Percentiles rank a stretch among this genome's conserved stretches.
Conservation (phyloP, 2,113 vertebrate species). For the Lucifuga dentata region DNA sequence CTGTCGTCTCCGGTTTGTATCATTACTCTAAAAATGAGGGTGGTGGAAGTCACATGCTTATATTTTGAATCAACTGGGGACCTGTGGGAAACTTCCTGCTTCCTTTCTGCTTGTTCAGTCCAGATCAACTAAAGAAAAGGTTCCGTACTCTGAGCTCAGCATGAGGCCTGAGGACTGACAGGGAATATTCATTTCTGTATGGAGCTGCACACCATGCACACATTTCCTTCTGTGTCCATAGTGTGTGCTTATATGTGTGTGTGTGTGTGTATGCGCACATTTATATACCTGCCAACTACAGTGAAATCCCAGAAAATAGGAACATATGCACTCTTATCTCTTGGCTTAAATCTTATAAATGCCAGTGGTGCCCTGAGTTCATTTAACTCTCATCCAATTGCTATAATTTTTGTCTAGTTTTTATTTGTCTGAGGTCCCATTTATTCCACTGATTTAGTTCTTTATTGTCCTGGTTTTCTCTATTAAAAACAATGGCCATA, state of each 20-base stretch:
- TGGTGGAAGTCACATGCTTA: not conserved
- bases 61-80: constrained; percentile 9
- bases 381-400: no score
- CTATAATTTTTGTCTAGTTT: no score
- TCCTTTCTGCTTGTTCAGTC: constrained; percentile 6
- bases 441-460: no score
- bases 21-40: constrained; percentile 21
- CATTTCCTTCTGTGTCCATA: not conserved
- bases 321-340: no score
- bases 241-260: constrained; percentile 1
- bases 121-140: constrained; percentile 15
- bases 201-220: no score
- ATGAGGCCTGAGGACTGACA: not conserved
- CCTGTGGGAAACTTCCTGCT: constrained; percentile 8
- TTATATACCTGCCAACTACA: no score
- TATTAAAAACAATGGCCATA: no score
- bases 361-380: no score
- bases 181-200: not conserved
- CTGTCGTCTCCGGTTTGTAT: constrained; percentile 54
- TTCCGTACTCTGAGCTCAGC: not conserved
- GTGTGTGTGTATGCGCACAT: not conserved
- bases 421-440: no score
- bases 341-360: no score
- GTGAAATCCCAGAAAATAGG: no score
- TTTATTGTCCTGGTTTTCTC: no score